Evolutionary conservation across 1,140 invertebrate species (phyloP), one percentile per base, ranked within the genome.

Genomic region (Magallana ariakensis): DNA sequence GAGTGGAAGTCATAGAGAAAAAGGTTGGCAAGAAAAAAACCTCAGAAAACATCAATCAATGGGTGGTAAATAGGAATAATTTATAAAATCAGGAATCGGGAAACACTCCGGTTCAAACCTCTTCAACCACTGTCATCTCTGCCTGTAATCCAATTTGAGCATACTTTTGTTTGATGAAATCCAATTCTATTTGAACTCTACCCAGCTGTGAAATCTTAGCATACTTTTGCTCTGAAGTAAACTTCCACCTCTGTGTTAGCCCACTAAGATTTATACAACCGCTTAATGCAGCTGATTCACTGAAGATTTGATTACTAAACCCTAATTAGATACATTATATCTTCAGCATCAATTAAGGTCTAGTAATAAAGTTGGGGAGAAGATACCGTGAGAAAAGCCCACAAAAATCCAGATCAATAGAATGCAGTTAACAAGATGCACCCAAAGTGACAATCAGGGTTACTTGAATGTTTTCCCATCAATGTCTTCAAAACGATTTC

Each of bases 91-190:
- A 8, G 8, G 22, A 26, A 75, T 26, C 66, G 26, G 66, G 13
- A 33, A 26, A 22, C 9, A 13, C 9, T 13, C 22, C 11, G 22
- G 66, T 26, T 75, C 66, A 26, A 26, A 22, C 66, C 11, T 11
- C 58, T 60, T 60, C 15, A n/a, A 11, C 58, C 58, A 60, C 22
- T 33, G 66, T 75, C 66, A 33, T 75, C 22, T 75, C 66, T 26
- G 7, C 22, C 33, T 26, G 22, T 75, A 11, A 75, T 75, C 66
- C 22, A 75, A 75, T 75, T 75, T 26, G 22, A 75, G 22, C 33
- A 75, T 75, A 75, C 58, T 75, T 75, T 75, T 75, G 66, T 75
- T 22, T 75, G 66, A 75, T 75, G 22, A 75, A 75, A 75, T 19
- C 22, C 33, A 13, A 75, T 75, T 33, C 22, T 75, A 75, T 75